Evolutionary conservation across 2,888 invertebrate genomes (phyloP).

Genomic region (Eupithecia subfuscata): DNA sequence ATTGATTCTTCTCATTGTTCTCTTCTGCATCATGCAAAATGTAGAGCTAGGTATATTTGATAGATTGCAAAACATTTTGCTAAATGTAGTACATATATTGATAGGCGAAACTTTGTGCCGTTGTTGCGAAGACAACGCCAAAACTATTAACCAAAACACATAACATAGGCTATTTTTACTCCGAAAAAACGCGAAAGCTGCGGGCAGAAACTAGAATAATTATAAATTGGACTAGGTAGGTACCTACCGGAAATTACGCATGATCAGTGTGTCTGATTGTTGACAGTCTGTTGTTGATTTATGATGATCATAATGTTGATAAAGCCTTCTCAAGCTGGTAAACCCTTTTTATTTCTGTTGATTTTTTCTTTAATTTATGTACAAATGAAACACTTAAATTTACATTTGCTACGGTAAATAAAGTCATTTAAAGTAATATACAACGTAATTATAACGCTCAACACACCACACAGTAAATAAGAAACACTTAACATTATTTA

Average conservation of each 20-base stretch:
- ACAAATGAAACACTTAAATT: not conserved
- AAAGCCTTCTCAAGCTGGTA: not conserved
- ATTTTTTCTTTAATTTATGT: not conserved
- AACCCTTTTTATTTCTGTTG: not conserved
- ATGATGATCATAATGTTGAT: not conserved
- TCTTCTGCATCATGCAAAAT: not conserved
- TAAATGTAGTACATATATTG: not conserved
- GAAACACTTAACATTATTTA: conserved; percentile 16
- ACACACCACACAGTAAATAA: conserved; percentile 13
- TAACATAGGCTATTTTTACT: not conserved
- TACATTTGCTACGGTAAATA: conserved; percentile 15
- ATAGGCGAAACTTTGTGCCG: not conserved
- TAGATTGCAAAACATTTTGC: not conserved
- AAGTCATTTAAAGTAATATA: conserved; percentile 19
- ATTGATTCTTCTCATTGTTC: too few relatives aligned
- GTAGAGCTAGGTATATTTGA: not conserved
- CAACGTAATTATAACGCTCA: conserved; percentile 18
- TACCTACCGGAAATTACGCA: not conserved
- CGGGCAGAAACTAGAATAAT: not conserved
- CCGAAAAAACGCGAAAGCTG: not conserved
- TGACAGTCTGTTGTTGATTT: not conserved
- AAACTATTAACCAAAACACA: too few relatives aligned
- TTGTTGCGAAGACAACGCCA: not conserved
- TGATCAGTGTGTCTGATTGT: not conserved
- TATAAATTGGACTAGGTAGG: not conserved